Evolutionary conservation across 1,140 invertebrate genomes (phyloP), one percentile per base, ranked within the genome.

Genomic region (Brachionus koreanus): DNA sequence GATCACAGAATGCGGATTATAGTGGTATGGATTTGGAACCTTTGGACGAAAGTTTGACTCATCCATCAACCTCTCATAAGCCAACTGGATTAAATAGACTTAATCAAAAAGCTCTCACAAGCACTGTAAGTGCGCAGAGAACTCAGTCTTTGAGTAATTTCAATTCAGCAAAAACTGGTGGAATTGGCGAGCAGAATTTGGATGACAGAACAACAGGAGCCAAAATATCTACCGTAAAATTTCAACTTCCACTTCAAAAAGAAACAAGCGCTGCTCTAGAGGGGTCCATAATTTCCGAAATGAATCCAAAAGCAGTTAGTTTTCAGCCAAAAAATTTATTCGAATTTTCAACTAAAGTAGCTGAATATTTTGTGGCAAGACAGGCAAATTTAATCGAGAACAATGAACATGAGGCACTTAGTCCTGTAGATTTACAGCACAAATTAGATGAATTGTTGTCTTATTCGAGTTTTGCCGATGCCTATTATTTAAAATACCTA

Each of bases 401-500:
- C 13, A 79, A 79, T 29, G 76, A 79, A 43, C 76, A 79, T 43
- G 76, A 79, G 16, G 76, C 76, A 10, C 23, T 79, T 4, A 29
- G n/a, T 16, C 76, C 76, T 37, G 29, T 79, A n/a, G 76, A 57
- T 42, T 42, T 79, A 25, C 49, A 79, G 23, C 76, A 79, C 3
- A 79, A 79, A 63, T 33, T 79, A 33, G 37, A 79, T 9, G 76
- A 79, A 19, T 43, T 79, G 35, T 43, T 79, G 13, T 79, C 76
- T 12, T 79, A 79, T 37, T 35, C 76, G 25, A 79, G 57, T 25
- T 79, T 79, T 79, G 29, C 49, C 12, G 76, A 79, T 65, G 76
- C 76, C 42, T 79, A 79, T 79, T 79, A 79, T 61, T 42, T 79
- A 37, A 79, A 61, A 43, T 79, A 79, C 25, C 57, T 79, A 25